Base-by-base conservation (phyloP, 2,888 invertebrate genomes). In the Cephus runcator region DNA sequence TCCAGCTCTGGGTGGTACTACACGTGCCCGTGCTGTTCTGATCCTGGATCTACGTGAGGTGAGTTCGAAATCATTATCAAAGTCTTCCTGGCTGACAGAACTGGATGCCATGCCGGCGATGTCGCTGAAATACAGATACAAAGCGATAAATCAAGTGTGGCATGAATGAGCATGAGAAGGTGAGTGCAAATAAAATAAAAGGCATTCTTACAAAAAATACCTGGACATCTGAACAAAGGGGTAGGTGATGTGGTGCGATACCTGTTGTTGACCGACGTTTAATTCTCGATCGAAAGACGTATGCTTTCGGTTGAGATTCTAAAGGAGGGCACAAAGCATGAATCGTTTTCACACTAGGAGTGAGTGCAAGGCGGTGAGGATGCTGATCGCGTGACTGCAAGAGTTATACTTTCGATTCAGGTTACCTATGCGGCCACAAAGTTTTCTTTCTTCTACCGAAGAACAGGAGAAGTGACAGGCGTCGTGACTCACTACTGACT, bases 21-120 rank as follows among this genome's bases (percentile, higher is more conserved):
- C 87, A 30, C 93, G 88, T 15, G 93, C 93, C 77, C 93, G 88
- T 0, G 93, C 92, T 3, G 92, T 92, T 77, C 93, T 90, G 76
- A 93, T 92, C 76, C 93, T 91, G 40, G 93, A 92, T 79, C 93
- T 89, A n/a, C 93, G 90, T 2, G 92, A 92, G n/a, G 92, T 92
- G 69, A 92, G 88, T 80, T 93, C 93, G 81, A 92, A 93, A 82
- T 93, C 93, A 82, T 93, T 93, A 82, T 94, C 94, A 77, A 93
- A 92, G 85, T 93, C 93, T 85, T 94, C 94, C 85, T 94, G 94
- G 83, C 93, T 93, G 75, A 94, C 93, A 40, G 93, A 94, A 84
- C 93, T 94, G 31, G 94, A 94, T 85, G 94, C 94, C 94, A 94
- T 94, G 76, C 89, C 87, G 83, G 89, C 87, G 77, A 89, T 83